These are phyloP conservation scores for Branchinecta sandiegonensis DNA, from an alignment of 2,888 invertebrate genomes.

Conservation along the genomic window DNA sequence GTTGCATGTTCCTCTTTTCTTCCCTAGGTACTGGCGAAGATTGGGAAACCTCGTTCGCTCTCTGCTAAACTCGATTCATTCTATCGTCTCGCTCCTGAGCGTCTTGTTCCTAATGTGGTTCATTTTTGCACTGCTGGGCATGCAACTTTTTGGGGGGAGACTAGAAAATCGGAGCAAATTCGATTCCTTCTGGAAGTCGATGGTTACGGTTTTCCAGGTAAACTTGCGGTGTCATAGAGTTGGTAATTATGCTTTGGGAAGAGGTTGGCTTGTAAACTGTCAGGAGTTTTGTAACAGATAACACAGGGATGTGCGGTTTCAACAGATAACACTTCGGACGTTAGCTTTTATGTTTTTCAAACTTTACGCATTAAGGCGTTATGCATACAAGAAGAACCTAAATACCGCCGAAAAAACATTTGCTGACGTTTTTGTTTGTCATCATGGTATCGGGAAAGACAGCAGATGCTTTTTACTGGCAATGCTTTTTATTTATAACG, in stretches of 20 bases:
- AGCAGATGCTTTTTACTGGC: too few species aligned
- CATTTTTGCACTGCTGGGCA: conserved; percentile 45
- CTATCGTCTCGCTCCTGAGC: conserved; percentile 45
- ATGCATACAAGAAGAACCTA: too few species aligned
- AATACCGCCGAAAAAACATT: too few species aligned
- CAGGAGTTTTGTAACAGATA: too few species aligned
- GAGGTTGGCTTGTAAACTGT: too few species aligned
- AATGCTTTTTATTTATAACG: too few species aligned
- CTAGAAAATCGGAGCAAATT: conserved; percentile 47
- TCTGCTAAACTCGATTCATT: conserved; percentile 45
- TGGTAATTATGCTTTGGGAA: not conserved
- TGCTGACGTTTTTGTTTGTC: too few species aligned
- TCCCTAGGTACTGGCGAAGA: conserved; percentile 43
- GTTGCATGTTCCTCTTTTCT: not conserved
- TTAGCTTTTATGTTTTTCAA: too few species aligned
- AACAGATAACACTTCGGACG: too few species aligned
- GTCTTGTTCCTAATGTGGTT: conserved; percentile 46
- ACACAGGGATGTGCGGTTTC: too few species aligned
- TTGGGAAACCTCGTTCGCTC: conserved; percentile 46
- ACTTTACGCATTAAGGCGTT: too few species aligned
- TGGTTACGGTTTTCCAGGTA: conserved; percentile 47
- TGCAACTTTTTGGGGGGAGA: conserved; percentile 47
- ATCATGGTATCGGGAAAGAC: too few species aligned
- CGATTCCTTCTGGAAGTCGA: conserved; percentile 44
- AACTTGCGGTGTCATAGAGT: not conserved